Evolutionary conservation across 2,797 vertebrate species (phyloP).

Genomic region (Coccyzus lansbergi): DNA sequence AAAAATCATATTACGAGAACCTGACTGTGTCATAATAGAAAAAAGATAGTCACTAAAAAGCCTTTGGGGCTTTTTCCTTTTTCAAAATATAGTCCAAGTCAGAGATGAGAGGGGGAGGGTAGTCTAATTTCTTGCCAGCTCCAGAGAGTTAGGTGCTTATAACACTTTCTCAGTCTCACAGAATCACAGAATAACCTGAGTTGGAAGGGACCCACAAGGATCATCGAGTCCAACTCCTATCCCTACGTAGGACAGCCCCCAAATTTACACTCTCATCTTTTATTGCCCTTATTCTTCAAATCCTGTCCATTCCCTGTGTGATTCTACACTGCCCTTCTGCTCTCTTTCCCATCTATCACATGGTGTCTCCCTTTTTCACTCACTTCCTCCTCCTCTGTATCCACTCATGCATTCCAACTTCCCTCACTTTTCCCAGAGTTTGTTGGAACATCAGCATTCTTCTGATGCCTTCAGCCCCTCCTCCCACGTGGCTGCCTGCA

Average conservation of each 20-base stretch:
- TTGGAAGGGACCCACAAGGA: too few species aligned
- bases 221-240: too few species aligned
- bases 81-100: neutral
- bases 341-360: conserved; percentile 42
- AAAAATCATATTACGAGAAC: neutral
- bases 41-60: neutral
- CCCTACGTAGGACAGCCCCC: too few species aligned
- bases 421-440: neutral
- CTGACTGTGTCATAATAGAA: neutral
- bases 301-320: neutral
- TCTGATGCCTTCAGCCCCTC: neutral
- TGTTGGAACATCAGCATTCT: conserved; percentile 14
- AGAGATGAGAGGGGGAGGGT: neutral
- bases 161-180: neutral
- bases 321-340: conserved; percentile 37
- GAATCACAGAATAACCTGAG: too few species aligned
- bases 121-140: neutral
- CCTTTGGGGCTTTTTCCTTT: neutral
- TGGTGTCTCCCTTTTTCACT: neutral
- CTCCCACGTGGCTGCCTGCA: neutral
- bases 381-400: neutral
- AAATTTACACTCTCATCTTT: neutral
- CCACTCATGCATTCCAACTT: conserved; percentile 20
- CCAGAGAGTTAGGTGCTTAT: neutral
- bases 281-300: conserved; percentile 40